These are phyloP conservation scores for Drosophila conformis DNA, from an alignment of 2,888 invertebrate genomes.

Conservation along the genomic window DNA sequence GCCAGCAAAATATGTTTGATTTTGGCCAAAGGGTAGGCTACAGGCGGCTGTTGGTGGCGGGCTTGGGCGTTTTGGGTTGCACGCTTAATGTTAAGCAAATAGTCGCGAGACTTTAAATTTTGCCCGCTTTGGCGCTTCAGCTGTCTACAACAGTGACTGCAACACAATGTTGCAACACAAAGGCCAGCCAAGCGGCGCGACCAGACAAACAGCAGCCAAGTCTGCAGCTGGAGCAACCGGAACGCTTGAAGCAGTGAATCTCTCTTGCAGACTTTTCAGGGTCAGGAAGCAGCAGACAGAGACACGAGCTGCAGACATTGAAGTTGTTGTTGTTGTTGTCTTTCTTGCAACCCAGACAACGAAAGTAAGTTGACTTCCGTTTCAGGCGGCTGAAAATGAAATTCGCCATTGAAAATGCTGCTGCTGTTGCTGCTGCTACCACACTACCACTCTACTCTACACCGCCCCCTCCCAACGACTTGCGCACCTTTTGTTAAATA, in stretches of 20 bases:
- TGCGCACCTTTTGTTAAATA: slow-evolving; percentile 61
- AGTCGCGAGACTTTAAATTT: slow-evolving; percentile 74
- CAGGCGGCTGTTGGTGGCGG: not conserved
- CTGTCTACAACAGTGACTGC: slow-evolving; percentile 16
- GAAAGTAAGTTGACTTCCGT: slow-evolving; percentile 74
- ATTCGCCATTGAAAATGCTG: slow-evolving; percentile 45
- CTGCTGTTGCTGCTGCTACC: not conserved
- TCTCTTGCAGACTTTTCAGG: slow-evolving; percentile 51
- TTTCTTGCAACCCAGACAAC: slow-evolving; percentile 40
- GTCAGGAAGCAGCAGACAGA: slow-evolving; percentile 66
- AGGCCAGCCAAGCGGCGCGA: slow-evolving; percentile 58
- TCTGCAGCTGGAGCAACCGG: slow-evolving; percentile 6
- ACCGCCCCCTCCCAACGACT: not conserved
- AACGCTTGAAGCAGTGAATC: slow-evolving; percentile 18
- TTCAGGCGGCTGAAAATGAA: slow-evolving; percentile 72
- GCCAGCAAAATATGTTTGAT: slow-evolving; percentile 51
- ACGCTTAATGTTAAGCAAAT: slow-evolving; percentile 66
- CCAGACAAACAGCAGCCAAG: slow-evolving; percentile 48
- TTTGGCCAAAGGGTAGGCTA: slow-evolving; percentile 30
- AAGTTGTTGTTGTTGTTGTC: not conserved
- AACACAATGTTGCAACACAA: slow-evolving; percentile 54
- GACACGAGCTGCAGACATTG: slow-evolving; percentile 16
- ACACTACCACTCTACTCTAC: not conserved
- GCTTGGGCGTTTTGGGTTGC: slow-evolving; percentile 2
- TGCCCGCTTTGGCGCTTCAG: slow-evolving; percentile 17